Evolutionary conservation across 2,113 vertebrate species (phyloP), one percentile per base, ranked within the genome.

Genomic region (Fregata magnificens): DNA sequence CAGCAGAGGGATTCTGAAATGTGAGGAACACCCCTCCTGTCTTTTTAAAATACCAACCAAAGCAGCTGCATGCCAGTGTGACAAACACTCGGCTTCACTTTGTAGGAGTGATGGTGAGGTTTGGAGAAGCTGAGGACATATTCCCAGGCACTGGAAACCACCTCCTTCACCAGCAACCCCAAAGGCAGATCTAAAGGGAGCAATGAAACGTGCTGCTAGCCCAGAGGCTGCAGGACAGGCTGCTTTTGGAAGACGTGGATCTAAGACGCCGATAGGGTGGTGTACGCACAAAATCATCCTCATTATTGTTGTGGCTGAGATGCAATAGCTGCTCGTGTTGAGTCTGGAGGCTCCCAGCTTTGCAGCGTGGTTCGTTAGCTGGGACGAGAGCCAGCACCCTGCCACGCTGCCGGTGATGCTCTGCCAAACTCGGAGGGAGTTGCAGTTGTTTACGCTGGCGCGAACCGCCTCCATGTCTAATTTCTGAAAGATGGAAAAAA

Each of bases 351-450:
- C 53, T 84, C 67, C 28, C 0, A 1, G 36, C 16, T 50, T 69
- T 0, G 1, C 1, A 1, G 16, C 1, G 2, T 5, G 29, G 65
- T 14, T 42, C 3, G 0, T 34, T 6, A 7, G 32, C 83, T 0
- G 6, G 59, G 87, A 20, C 0, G 1, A 36, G 38, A 52, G 82
- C 86, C 95, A 95, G 74, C 53, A 7, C 34, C 49, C 85, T 62
- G 86, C 88, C 82, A 47, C 0, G 9, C 76, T 88, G 93, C 91
- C 1, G 6, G 40, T 5, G 6, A 15, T 7, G 26, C 29, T 32
- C 79, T 82, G 90, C 88, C 90, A 86, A 10, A 1, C 67, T 40
- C 62, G 1, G 45, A 61, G 58, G 45, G 80, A 92, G 77, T 63
- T 63, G 65, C 59, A 4, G 59, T 53, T 67, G 47, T 65, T 95